Percentiles rank a stretch among this genome's conserved stretches.
Evolutionary conservation across 2,113 vertebrate genomes (phyloP).

Genomic region (Leptosomus discolor): DNA sequence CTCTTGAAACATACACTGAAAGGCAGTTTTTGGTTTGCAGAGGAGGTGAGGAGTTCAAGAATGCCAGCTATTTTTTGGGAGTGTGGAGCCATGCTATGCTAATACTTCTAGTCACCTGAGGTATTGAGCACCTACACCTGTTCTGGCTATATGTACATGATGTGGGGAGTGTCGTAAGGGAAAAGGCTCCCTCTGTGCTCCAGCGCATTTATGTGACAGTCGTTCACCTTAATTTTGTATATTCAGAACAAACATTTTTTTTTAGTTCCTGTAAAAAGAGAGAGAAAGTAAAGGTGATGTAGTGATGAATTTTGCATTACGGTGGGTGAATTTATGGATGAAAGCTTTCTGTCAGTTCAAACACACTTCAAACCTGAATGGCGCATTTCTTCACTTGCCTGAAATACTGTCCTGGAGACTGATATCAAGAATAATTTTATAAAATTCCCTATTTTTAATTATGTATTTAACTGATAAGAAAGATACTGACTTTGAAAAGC

Average conservation of each 20-base stretch:
- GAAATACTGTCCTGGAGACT: not conserved
- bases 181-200: not conserved
- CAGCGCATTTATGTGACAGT: not conserved
- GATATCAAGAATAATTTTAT: not conserved
- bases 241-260: not conserved
- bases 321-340: accelerated
- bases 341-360: not conserved
- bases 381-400: not conserved
- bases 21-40: not conserved
- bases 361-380: not conserved
- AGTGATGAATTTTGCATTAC: not conserved
- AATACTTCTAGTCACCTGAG: not conserved
- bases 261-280: not conserved
- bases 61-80: not conserved
- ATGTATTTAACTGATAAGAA: not conserved
- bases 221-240: not conserved
- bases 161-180: accelerated
- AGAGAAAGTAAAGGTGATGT: not conserved
- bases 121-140: not conserved
- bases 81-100: not conserved
- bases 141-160: not conserved
- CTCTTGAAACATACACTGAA: not conserved
- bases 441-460: not conserved
- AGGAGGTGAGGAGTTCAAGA: not conserved
- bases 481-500: not conserved